Evolutionary conservation across 1,140 invertebrate species (phyloP).

Genomic region (Mamestra configurata): DNA sequence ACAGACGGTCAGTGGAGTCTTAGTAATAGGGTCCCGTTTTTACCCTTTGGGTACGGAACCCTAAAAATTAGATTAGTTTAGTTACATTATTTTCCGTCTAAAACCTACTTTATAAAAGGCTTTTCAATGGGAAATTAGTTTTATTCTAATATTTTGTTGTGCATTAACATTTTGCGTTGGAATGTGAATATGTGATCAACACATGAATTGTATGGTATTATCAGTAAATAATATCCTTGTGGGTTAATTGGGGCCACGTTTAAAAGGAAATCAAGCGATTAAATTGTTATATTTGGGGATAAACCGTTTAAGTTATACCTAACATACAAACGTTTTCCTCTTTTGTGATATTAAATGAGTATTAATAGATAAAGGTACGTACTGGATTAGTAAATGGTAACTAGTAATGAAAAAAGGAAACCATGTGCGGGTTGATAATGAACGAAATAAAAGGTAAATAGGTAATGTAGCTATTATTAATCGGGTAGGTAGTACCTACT

Average conservation of each 20-base stretch:
- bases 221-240: neutral
- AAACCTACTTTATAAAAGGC: too few species aligned
- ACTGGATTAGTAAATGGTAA: neutral
- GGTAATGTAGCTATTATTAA: too few species aligned
- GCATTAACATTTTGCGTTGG: too few species aligned
- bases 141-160: too few species aligned
- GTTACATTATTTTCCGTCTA: too few species aligned
- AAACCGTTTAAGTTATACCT: slow-evolving; percentile 16
- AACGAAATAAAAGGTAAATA: neutral
- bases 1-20: too few species aligned
- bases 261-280: slow-evolving; percentile 17
- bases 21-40: too few species aligned
- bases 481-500: too few species aligned
- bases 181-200: neutral
- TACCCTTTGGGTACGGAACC: too few species aligned
- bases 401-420: neutral
- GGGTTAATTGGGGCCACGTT: slow-evolving; percentile 5
- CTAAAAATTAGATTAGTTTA: too few species aligned
- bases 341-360: neutral
- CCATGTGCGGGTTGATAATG: too few species aligned
- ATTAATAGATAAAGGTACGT: neutral
- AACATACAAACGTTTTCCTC: slow-evolving; percentile 31
- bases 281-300: slow-evolving; percentile 21
- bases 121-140: too few species aligned
- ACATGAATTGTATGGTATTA: neutral